Evolutionary conservation across 2,797 vertebrate genomes (phyloP), one percentile per base, ranked within the genome.

Genomic region (Anguilla megastoma): DNA sequence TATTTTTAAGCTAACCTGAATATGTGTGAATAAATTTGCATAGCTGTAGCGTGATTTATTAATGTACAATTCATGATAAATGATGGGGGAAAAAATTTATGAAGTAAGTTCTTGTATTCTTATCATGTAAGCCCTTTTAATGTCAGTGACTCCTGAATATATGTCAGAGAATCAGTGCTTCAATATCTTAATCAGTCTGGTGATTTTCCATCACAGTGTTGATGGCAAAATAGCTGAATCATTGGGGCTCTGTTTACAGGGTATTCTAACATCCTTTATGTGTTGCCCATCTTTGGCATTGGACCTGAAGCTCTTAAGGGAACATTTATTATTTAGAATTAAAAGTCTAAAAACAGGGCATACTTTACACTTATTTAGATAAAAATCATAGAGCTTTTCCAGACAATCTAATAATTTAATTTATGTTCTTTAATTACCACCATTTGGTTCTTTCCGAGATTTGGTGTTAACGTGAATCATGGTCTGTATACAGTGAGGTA

Each of bases 321-420:
- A 63, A 63, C 60, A 87, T 54, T 54, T 2, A 10, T 54, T 14
- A 83, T 66, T 18, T 33, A 36, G 63, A 21, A 87, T 60, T 63
- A 36, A 56, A 69, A 27, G 21, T 27, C 8, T 24, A 69, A 69
- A 24, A 6, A 27, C 66, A 71, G 66, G 66, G 30, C n/a, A 71
- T 30, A 85, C 10, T 36, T 60, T 66, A 69, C 56, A 82, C 36
- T 41, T 24, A 33, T 33, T 60, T 4, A 87, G 74, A 87, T 87
- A 21, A 87, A 63, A 87, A 87, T 87, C 76, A 80, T 27, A 52
- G 48, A 86, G 41, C 52, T 54, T 54, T 54, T 50, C 60, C 71
- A 41, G 2, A 69, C n/a, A n/a, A 60, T 63, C 33, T 16, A 54
- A 27, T 56, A 48, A 60, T 56, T 87, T 24, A 36, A n/a, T 58